These are phyloP conservation scores for Philantomba maxwellii DNA, from an alignment of 2,113 vertebrate species.

Conservation along the genomic window DNA sequence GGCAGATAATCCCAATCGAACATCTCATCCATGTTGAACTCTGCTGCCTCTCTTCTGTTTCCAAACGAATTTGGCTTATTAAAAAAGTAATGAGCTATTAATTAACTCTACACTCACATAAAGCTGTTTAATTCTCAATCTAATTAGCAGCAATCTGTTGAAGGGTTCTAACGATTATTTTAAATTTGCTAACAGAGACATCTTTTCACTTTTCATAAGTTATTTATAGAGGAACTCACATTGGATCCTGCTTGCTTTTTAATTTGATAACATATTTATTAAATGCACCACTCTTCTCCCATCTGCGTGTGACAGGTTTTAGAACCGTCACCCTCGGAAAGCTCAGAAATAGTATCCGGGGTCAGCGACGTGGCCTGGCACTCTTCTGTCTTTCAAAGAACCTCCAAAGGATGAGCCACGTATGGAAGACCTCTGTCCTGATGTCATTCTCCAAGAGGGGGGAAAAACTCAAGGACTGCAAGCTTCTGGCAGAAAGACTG, in stretches of 20 bases:
- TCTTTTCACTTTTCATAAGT: slow-evolving; percentile 81
- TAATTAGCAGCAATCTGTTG: slow-evolving; percentile 87
- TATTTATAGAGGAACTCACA: slow-evolving; percentile 79
- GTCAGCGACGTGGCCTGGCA: neutral
- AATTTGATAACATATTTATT: slow-evolving; percentile 73
- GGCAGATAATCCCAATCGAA: slow-evolving; percentile 73
- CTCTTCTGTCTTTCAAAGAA: neutral
- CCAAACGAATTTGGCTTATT: slow-evolving; percentile 83
- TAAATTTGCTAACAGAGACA: slow-evolving; percentile 87
- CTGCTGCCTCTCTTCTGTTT: slow-evolving; percentile 77
- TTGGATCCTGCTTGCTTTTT: slow-evolving; percentile 67
- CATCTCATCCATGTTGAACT: slow-evolving; percentile 74
- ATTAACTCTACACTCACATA: slow-evolving; percentile 84
- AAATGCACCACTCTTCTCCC: slow-evolving; percentile 30
- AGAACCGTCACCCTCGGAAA: neutral
- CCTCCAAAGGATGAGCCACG: neutral
- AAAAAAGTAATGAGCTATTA: slow-evolving; percentile 88
- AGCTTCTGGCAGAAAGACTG: neutral
- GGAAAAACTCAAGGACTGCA: neutral
- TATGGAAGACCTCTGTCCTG: no score
- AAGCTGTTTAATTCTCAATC: slow-evolving; percentile 86
- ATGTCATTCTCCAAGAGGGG: neutral
- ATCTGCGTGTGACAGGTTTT: slow-evolving; percentile 47
- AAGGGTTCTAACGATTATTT: slow-evolving; percentile 86
- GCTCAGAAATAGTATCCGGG: neutral